Base-by-base conservation (phyloP, 2,113 vertebrate genomes). In the Glareola pratincola region DNA sequence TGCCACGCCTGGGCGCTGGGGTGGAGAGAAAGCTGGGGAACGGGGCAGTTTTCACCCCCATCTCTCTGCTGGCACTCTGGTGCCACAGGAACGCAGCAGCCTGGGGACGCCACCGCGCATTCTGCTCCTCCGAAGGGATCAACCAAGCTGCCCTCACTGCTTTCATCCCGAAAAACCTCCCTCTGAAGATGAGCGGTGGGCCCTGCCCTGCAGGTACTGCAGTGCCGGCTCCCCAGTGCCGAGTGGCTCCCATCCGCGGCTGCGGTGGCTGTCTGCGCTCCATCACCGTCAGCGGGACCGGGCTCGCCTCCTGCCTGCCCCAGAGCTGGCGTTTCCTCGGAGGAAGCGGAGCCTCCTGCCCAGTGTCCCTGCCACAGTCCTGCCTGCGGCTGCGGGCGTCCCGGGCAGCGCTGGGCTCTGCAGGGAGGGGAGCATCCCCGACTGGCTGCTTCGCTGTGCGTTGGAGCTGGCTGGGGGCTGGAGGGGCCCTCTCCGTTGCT, bases 261-360 rank as follows among this genome's bases (percentile, higher is more conserved):
- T 36, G 66, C 66, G 45, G 5, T 43, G 48, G 48, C 39, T 2
- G 0, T 14, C 45, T 76, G 54, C 3, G 14, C 37, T 39, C 88
- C 47, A 62, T 77, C 39, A 14, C 50, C 1, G 0, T 27, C 63
- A 62, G 47, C 0, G 0, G 30, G 43, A 51, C 3, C 0, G 1
- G 24, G 39, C 69, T 79, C 4, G 1, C 30, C 62, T 32, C 27
- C 56, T 83, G 71, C 56, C 76, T 67, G 51, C 47, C 41, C 30
- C 51, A 9, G 56, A 37, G 64, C 69, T 81, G 51, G 41, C 1
- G 0, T 74, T 39, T 53, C 43, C 69, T 53, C 0, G 6, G 69
- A 66, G 51, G 47, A 78, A 62, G 34, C 1, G 8, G 36, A 91
- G 26, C 62, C 66, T 90, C 26, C 73, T 92, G 68, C 81, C 26